These are phyloP conservation scores for Ophion costatus DNA, from an alignment of 2,888 invertebrate species.

Conservation along the genomic window DNA sequence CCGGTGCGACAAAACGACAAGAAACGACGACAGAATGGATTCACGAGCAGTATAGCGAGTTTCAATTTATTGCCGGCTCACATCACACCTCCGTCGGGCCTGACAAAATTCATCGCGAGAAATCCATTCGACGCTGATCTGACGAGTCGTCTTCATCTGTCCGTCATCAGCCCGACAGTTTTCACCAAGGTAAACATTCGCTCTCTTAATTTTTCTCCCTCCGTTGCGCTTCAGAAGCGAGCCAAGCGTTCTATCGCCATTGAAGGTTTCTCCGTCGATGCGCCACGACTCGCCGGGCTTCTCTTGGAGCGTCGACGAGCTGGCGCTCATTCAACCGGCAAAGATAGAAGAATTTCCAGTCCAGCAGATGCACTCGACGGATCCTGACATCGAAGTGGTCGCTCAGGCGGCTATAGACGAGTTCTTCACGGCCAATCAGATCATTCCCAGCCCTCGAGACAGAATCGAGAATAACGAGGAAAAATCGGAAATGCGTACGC, in stretches of 20 bases:
- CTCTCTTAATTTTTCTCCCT: conserved; percentile 11
- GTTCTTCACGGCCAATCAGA: conserved; percentile 86
- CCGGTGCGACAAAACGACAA: conserved; percentile 71
- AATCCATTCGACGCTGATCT: conserved; percentile 89
- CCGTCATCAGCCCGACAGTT: conserved; percentile 87
- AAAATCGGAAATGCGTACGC: conserved; percentile 69
- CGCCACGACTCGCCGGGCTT: conserved; percentile 84
- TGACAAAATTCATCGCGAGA: conserved; percentile 85
- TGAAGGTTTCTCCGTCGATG: conserved; percentile 16
- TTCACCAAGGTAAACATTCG: conserved; percentile 77
- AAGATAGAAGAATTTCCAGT: conserved; percentile 88
- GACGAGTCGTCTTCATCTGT: conserved; percentile 87
- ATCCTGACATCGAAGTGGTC: conserved; percentile 87
- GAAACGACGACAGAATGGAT: conserved; percentile 64
- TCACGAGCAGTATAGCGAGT: conserved; percentile 62
- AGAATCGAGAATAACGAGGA: conserved; percentile 67
- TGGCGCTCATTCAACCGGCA: conserved; percentile 88
- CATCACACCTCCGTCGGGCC: conserved; percentile 86
- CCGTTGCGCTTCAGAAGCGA: background rate
- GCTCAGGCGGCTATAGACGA: conserved; percentile 89
- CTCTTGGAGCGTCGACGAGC: conserved; percentile 89
- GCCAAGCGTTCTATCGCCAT: background rate
- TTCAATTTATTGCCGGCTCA: conserved; percentile 82
- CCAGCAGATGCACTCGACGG: conserved; percentile 87
- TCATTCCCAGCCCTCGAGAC: conserved; percentile 86